Evolutionary conservation across 2,113 vertebrate species (phyloP), one percentile per base, ranked within the genome.

Genomic region (Lepisosteus osseus): DNA sequence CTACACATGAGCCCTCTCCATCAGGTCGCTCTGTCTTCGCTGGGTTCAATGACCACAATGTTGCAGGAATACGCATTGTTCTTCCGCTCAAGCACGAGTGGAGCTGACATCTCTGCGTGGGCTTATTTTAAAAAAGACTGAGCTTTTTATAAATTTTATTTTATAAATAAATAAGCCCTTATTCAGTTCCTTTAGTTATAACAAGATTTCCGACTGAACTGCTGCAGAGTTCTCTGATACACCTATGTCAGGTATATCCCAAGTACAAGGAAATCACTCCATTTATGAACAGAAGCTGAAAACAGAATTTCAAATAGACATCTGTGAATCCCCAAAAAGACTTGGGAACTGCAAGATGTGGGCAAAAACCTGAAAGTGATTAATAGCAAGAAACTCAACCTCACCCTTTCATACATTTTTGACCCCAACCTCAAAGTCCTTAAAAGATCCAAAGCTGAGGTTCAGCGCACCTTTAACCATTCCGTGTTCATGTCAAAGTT

Each of bases 351-450:
- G n/a, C 15, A 67, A 73, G 56, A 68, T 42, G 17, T 68, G 15
- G 14, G 65, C 65, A 73, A 56, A 67, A 68, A 73, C 54, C 65
- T 73, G 65, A 47, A 61, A 62, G 72, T 62, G 72, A 73, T 73
- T 73, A 73, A 68, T 73, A 61, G 65, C 65, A 7, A 73, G 57
- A 68, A 73, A 67, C 56, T 73, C 72, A 68, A 62, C 17, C 57
- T 8, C 67, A 73, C 29, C 29, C 65, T 62, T 73, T 44, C 43
- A 15, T 54, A 47, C 45, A 67, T 68, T 61, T 70, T 67, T 72
- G 71, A 67, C 65, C 55, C 3, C 7, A 62, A 65, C 73, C 61
- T 70, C 57, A 70, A 70, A 73, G 67, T 5, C 29, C 63, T 73
- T 65, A 45, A 68, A 67, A 56, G 64, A 55, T 70, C 62, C 71